These are phyloP conservation scores for Anniella stebbinsi DNA, from an alignment of 2,797 vertebrate genomes.

Conservation along the genomic window DNA sequence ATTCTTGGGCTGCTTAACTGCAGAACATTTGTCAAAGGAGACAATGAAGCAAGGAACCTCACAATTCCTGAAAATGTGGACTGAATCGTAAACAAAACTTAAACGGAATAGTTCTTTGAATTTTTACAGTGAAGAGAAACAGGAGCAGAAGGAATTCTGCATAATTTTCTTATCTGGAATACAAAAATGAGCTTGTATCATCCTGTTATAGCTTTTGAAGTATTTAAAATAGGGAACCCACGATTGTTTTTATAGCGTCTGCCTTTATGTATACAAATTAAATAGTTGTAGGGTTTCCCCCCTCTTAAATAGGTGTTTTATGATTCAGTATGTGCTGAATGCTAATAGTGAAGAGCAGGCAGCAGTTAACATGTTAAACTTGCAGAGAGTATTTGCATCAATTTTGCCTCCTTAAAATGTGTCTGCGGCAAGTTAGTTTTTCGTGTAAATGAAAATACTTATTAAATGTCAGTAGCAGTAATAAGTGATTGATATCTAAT, in stretches of 20 bases:
- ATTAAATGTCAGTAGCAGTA: slow-evolving; percentile 77
- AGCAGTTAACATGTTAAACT: slow-evolving; percentile 54
- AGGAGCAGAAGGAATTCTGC: background rate
- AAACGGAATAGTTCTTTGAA: slow-evolving; percentile 35
- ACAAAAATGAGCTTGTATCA: background rate
- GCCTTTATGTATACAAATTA: slow-evolving; percentile 9
- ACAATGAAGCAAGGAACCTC: background rate
- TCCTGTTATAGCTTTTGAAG: background rate
- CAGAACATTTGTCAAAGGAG: background rate
- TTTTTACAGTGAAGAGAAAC: slow-evolving; percentile 8
- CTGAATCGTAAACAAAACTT: slow-evolving; percentile 40
- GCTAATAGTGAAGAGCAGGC: slow-evolving; percentile 48
- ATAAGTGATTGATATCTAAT: slow-evolving; percentile 79
- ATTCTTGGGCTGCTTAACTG: background rate
- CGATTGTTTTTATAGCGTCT: slow-evolving; percentile 14
- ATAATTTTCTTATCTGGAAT: slow-evolving; percentile 9
- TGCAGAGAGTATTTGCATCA: slow-evolving; percentile 46
- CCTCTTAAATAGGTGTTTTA: background rate
- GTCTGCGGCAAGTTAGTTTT: slow-evolving; percentile 45
- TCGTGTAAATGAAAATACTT: slow-evolving; percentile 73
- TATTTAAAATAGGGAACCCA: background rate
- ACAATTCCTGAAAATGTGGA: slow-evolving; percentile 39
- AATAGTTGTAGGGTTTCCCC: background rate
- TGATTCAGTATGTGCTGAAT: background rate
- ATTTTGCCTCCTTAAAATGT: slow-evolving; percentile 60